Conservation (phyloP, 1,140 invertebrate species). For the Heliconius hermathena region DNA sequence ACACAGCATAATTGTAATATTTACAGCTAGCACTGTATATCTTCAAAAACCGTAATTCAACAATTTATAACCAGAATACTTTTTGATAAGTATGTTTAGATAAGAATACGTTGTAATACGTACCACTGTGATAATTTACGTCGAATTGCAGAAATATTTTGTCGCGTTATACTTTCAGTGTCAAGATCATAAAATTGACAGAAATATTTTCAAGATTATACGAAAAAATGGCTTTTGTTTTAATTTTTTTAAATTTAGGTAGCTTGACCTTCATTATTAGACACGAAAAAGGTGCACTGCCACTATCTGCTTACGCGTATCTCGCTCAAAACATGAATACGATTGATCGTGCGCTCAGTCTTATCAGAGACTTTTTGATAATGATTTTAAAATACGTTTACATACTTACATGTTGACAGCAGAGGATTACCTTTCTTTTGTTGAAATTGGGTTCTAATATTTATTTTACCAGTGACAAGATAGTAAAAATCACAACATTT, state of each 20-base stretch:
- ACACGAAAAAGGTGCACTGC: constrained; percentile 25
- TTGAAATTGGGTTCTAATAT: constrained; percentile 29
- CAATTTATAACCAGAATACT: constrained; percentile 17
- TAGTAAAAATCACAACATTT: constrained; percentile 17
- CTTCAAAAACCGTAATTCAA: constrained; percentile 26
- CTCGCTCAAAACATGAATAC: constrained; percentile 35
- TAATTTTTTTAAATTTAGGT: constrained; percentile 10
- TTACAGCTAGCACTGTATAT: constrained; percentile 7
- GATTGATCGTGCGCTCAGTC: constrained; percentile 33
- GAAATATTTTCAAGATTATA: constrained; percentile 18
- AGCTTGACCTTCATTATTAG: constrained; percentile 30
- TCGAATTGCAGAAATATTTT: constrained; percentile 10
- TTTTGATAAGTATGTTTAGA: constrained; percentile 26
- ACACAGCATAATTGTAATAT: neutral
- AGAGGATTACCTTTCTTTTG: constrained; percentile 24
- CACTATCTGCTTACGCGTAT: constrained; percentile 32
- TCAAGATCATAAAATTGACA: constrained; percentile 21
- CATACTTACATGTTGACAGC: constrained; percentile 32
- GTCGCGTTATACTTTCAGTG: neutral
- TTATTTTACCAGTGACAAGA: constrained; percentile 29
- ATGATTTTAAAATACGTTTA: constrained; percentile 38
- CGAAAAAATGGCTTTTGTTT: constrained; percentile 23
- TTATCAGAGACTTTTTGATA: constrained; percentile 31
- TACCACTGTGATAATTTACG: constrained; percentile 26
- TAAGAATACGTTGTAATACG: constrained; percentile 12